phyloP scores from a whole-genome alignment of 2,113 vertebrate species.

The Burhinus bistriatus region DNA sequence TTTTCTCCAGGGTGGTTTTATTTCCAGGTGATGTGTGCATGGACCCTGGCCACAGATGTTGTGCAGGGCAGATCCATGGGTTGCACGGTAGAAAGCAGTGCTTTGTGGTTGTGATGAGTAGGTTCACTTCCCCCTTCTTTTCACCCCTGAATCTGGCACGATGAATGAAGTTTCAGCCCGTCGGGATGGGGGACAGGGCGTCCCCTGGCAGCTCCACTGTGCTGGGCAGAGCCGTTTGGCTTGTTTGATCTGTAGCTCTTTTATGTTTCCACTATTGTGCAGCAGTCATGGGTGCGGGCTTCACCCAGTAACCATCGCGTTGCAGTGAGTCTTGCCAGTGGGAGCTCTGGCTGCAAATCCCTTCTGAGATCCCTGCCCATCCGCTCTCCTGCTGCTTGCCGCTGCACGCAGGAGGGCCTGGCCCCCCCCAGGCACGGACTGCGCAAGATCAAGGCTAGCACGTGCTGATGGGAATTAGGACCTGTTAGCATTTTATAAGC shows the following conservation, averaged over 20 bases:
- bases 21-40: background rate
- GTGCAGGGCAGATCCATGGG: rapidly evolving
- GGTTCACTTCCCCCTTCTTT: background rate
- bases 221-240: background rate
- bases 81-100: background rate
- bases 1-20: background rate
- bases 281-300: background rate
- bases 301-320: background rate
- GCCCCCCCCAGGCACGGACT: rapidly evolving
- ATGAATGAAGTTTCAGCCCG: background rate
- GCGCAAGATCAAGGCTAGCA: background rate
- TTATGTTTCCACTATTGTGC: background rate
- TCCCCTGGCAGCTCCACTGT: background rate
- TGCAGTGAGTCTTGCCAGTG: background rate
- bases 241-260: background rate
- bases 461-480: background rate
- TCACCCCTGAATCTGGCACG: background rate
- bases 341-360: background rate
- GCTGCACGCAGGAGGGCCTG: background rate
- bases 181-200: background rate
- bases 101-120: background rate
- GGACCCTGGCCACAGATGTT: background rate
- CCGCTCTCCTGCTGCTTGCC: background rate
- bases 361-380: background rate
- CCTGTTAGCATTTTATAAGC: background rate